Evolutionary conservation across 2,113 vertebrate species (phyloP).

Genomic region (Cepphus grylle): DNA sequence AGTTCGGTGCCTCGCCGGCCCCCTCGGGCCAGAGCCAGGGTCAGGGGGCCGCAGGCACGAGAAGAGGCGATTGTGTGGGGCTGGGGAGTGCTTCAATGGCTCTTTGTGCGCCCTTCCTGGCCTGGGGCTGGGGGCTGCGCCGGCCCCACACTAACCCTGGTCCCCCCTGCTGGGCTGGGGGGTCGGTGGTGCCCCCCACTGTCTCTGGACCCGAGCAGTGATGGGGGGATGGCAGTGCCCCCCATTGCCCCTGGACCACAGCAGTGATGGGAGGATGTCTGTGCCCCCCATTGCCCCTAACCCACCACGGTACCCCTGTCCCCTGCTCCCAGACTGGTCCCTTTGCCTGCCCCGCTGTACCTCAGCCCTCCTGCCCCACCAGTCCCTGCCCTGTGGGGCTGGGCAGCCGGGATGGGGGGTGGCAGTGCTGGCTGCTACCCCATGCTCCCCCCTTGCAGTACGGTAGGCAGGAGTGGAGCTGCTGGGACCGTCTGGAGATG

Average conservation of each 20-base stretch:
- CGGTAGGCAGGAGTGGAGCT: slow-evolving; percentile 72
- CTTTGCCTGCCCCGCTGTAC: background rate
- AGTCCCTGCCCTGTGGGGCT: background rate
- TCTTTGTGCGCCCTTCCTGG: background rate
- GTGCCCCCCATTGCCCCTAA: background rate
- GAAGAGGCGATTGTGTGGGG: slow-evolving; percentile 45
- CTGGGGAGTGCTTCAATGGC: background rate
- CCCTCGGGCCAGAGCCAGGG: background rate
- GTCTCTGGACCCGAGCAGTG: background rate
- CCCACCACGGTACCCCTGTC: background rate
- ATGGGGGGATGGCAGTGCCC: background rate
- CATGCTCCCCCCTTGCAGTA: slow-evolving; percentile 73
- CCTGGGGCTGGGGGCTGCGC: background rate
- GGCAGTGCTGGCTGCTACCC: background rate
- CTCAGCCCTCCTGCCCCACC: background rate
- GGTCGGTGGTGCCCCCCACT: background rate
- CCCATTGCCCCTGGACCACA: background rate
- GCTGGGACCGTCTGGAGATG: slow-evolving; percentile 80
- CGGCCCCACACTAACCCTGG: background rate
- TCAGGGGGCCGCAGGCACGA: background rate
- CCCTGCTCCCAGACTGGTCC: background rate
- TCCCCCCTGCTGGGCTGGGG: background rate
- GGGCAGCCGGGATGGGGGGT: background rate
- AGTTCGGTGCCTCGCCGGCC: background rate
- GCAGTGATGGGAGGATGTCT: background rate